A percentile compares a stretch with the other conserved stretches of the same genome.
phyloP scores from a whole-genome alignment of 2,888 invertebrate species.

The Euphydryas editha region DNA sequence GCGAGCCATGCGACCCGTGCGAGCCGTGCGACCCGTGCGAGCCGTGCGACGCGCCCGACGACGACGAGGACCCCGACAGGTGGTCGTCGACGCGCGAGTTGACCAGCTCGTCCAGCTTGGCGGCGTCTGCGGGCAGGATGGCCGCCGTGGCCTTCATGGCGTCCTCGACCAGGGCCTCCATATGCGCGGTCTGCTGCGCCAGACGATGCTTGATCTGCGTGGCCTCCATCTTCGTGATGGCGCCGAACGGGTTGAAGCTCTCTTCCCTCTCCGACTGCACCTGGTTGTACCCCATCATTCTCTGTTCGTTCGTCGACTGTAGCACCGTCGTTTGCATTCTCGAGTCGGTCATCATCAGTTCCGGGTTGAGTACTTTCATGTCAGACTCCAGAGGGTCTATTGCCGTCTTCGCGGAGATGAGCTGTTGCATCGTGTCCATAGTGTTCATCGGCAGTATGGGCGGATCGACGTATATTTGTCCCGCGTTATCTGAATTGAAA shows the following conservation, averaged over 20 bases:
- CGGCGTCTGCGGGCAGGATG: constrained; percentile 72
- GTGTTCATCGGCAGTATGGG: constrained; percentile 56
- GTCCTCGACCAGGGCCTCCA: constrained; percentile 78
- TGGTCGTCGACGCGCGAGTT: constrained; percentile 73
- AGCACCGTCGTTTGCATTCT: constrained; percentile 52
- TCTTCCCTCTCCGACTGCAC: constrained; percentile 53
- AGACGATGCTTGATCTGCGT: constrained; percentile 66
- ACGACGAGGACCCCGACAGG: constrained; percentile 62
- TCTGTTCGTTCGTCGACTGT: constrained; percentile 51
- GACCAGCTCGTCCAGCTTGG: constrained; percentile 85
- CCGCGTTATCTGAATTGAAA: constrained; percentile 70
- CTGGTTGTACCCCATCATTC: constrained; percentile 60
- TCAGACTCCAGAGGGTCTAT: constrained; percentile 58
- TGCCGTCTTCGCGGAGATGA: constrained; percentile 60
- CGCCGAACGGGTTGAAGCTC: constrained; percentile 67
- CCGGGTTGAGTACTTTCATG: constrained; percentile 65
- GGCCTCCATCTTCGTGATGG: constrained; percentile 70
- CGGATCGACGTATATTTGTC: constrained; percentile 63
- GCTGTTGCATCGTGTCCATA: constrained; percentile 62
- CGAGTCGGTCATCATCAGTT: constrained; percentile 63
- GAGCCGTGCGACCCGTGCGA: constrained; percentile 71
- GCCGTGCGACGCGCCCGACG: constrained; percentile 62
- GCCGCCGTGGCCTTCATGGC: constrained; percentile 76
- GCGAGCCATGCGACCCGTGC: too few species aligned
- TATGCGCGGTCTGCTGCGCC: constrained; percentile 73